Percentiles rank a stretch among this genome's conserved stretches.
phyloP scores from a whole-genome alignment of 2,888 invertebrate species.

The Reticulitermes lucifugus region DNA sequence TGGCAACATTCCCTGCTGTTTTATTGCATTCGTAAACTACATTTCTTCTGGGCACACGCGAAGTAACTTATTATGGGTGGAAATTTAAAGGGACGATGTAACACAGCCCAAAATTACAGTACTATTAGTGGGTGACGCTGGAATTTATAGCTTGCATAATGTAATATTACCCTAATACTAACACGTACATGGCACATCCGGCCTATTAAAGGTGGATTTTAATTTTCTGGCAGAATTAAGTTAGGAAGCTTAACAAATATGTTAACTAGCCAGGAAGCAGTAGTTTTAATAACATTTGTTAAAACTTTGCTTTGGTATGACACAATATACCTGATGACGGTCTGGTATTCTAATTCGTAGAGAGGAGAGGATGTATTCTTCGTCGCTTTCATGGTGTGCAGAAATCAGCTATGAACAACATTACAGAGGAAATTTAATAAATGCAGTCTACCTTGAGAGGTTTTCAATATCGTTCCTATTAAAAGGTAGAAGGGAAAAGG shows the following conservation, averaged over 20 bases:
- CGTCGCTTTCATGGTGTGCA: too few species aligned
- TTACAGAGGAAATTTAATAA: too few species aligned
- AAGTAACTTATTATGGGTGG: not conserved
- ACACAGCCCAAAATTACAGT: not conserved
- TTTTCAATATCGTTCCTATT: too few species aligned
- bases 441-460: too few species aligned
- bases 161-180: not conserved
- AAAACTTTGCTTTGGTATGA: too few species aligned
- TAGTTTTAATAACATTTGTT: too few species aligned
- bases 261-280: too few species aligned
- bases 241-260: not conserved
- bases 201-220: not conserved
- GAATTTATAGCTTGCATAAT: conserved; percentile 2
- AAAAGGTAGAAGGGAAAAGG: too few species aligned
- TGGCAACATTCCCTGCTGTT: not conserved
- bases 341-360: too few species aligned
- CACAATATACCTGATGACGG: too few species aligned
- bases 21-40: conserved; percentile 9
- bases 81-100: not conserved
- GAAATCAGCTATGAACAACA: too few species aligned
- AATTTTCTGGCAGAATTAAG: not conserved
- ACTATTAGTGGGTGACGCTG: not conserved
- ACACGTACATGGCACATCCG: not conserved
- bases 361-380: too few species aligned
- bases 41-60: conserved; percentile 18